phyloP scores from a whole-genome alignment of 2,113 vertebrate genomes.

The Gobius niger region DNA sequence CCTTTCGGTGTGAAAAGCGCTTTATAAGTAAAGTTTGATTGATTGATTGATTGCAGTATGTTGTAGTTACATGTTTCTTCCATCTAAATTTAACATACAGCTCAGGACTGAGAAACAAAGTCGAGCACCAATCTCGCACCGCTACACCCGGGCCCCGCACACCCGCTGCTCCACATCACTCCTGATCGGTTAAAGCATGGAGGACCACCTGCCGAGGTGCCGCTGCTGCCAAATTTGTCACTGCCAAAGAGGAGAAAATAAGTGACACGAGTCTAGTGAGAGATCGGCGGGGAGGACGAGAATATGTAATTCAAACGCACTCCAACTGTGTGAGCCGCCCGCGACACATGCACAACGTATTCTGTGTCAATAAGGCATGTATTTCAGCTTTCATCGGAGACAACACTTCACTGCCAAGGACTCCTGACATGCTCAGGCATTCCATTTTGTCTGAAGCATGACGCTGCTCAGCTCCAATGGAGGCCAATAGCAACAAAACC shows the following conservation, averaged over 20 bases:
- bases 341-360: background rate
- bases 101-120: background rate
- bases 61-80: background rate
- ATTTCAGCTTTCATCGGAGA: conserved; percentile 1
- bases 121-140: background rate
- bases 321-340: background rate
- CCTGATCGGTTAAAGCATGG: conserved; percentile 4
- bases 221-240: conserved; percentile 12
- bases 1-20: too few relatives aligned
- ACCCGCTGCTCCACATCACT: conserved; percentile 32
- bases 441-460: background rate
- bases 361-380: background rate
- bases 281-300: conserved; percentile 9
- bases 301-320: background rate
- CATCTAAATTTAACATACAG: conserved; percentile 8
- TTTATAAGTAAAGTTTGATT: too few relatives aligned
- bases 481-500: too few relatives aligned
- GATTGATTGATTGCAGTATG: too few relatives aligned
- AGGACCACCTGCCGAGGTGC: conserved; percentile 19
- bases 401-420: conserved; percentile 3
- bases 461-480: background rate
- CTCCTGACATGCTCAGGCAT: background rate
- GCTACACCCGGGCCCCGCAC: background rate
- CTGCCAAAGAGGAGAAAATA: conserved; percentile 13
- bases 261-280: conserved; percentile 2